Conservation (phyloP, 2,797 vertebrate species). For the Loris lydekkerianus region DNA sequence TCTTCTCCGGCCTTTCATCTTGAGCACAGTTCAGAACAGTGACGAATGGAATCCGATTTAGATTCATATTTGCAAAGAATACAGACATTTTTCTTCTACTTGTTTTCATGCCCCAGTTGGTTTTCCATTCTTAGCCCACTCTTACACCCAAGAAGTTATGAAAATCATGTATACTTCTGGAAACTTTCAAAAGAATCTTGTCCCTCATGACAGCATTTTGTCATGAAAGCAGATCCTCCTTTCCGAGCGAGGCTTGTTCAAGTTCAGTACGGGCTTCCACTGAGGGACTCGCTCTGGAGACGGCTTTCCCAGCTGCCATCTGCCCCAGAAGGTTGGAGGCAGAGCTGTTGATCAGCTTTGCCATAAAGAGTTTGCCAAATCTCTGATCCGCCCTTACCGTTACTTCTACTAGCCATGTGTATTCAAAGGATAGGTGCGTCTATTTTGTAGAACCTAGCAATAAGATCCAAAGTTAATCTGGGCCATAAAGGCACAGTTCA, state of each 20-base stretch:
- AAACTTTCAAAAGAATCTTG: constrained; percentile 71
- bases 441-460: constrained; percentile 26
- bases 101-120: constrained; percentile 74
- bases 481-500: not conserved
- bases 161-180: constrained; percentile 84
- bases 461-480: constrained; percentile 54
- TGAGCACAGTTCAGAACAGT: constrained; percentile 72
- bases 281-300: not conserved
- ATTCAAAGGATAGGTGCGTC: constrained; percentile 29
- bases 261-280: constrained; percentile 33
- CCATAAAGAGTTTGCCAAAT: constrained; percentile 63
- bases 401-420: not conserved
- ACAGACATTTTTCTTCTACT: constrained; percentile 51
- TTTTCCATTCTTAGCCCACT: constrained; percentile 83
- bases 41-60: constrained; percentile 45
- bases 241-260: constrained; percentile 71
- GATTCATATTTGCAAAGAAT: constrained; percentile 61
- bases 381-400: constrained; percentile 7
- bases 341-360: constrained; percentile 25
- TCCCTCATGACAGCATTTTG: not conserved
- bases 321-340: constrained; percentile 41
- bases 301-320: constrained; percentile 12
- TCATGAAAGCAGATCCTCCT: constrained; percentile 64
- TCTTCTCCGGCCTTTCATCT: constrained; percentile 47
- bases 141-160: constrained; percentile 59